Conservation (phyloP, 2,888 invertebrate species). For the Patella depressa region DNA sequence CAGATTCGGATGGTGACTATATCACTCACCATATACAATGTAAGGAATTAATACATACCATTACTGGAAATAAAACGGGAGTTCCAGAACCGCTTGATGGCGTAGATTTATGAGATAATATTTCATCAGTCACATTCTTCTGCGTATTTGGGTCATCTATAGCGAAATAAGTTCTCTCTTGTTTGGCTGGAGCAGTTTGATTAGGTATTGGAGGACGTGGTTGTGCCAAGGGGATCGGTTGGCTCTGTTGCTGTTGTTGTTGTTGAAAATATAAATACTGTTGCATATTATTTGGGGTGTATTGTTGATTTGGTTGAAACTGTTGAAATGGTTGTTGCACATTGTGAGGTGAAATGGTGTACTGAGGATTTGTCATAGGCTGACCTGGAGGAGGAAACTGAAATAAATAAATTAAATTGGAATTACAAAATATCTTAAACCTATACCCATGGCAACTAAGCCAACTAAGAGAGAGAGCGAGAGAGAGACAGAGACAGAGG, state of each 20-base stretch:
- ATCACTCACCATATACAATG: too few relatives aligned
- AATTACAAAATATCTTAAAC: too few relatives aligned
- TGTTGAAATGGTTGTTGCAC: constrained; percentile 11
- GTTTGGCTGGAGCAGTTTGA: constrained; percentile 32
- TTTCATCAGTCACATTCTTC: constrained; percentile 48
- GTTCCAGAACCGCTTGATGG: constrained; percentile 34
- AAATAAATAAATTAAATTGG: background rate
- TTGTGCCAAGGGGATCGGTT: background rate
- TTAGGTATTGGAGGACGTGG: background rate
- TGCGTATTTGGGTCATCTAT: constrained; percentile 57
- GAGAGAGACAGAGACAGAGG: too few relatives aligned
- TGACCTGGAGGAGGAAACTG: constrained; percentile 21
- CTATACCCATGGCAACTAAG: too few relatives aligned
- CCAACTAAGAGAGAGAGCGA: too few relatives aligned
- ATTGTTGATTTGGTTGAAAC: background rate
- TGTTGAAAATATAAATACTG: background rate
- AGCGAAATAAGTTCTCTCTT: constrained; percentile 43
- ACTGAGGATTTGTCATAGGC: constrained; percentile 37
- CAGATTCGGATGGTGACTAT: too few relatives aligned
- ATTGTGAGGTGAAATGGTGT: background rate
- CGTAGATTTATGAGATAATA: constrained; percentile 32
- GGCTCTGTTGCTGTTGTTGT: background rate
- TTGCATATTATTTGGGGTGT: background rate
- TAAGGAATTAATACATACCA: background rate
- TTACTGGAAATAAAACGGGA: constrained; percentile 25